Base-by-base conservation (phyloP, 1,140 invertebrate genomes). In the Andricus grossulariae region DNA sequence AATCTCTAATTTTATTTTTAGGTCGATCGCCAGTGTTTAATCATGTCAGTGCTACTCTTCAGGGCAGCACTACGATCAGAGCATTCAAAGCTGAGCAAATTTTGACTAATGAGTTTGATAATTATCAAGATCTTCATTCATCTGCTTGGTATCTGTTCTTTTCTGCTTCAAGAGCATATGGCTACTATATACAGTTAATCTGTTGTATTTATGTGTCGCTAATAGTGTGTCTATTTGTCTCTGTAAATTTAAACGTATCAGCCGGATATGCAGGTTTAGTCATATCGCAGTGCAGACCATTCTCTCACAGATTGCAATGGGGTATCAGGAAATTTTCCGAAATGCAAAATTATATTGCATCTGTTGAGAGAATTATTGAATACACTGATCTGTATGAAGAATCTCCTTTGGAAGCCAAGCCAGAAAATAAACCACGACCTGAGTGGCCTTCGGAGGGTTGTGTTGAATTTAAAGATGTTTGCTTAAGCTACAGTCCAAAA, bases 281-380 rank as follows among this genome's bases (percentile, higher is more conserved):
- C 0, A 95, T 98, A 73, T 96, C 96, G 0, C 97, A 97, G 85
- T 94, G 95, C 0, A 93, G 97, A 84, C 93, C 94, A 1, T 86
- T 98, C 57, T 95, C 95, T 11, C 95, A 96, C 1, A 94, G 95
- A 91, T 93, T 98, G 73, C 96, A 97, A 91, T 96, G 95, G 93
- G 96, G 95, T 8, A 94, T 97, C 76, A 91, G 95, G 57, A 96
- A 97, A 85, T 94, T 94, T 13, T 94, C 93, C 15, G 93, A 94
- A 82, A 91, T 94, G 8, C 91, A 94, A 82, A 96, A 95, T 75
- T 94, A 97, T 86, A 95, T 97, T 94, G 96, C 96, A 0, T 95
- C 95, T 57, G 95, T 97, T 2, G 96, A 97, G 88, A 92, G 96
- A 77, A 92, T 97, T 5, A 78, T 96, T 11, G 94, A 97, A 80